Evolutionary conservation across 2,888 invertebrate species (phyloP).

Genomic region (Pedicia rivosa): DNA sequence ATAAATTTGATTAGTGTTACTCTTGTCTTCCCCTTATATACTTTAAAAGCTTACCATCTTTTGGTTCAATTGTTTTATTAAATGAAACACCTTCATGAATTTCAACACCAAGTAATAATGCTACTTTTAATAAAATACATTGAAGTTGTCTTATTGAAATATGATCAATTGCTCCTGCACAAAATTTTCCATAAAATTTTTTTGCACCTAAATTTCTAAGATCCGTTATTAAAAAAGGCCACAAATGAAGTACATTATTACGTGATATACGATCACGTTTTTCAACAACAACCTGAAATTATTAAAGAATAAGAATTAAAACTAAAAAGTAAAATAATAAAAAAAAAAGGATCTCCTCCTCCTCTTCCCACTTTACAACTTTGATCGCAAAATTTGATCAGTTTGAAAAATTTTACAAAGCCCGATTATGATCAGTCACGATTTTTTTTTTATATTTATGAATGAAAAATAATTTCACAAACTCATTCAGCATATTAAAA

Average conservation of each 20-base stretch:
- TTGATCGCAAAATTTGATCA: no score
- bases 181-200: slow-evolving; percentile 97
- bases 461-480: no score
- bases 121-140: slow-evolving; percentile 88
- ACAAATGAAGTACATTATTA: slow-evolving; percentile 94
- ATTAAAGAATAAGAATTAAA: slow-evolving; percentile 32
- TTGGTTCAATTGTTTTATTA: slow-evolving; percentile 67
- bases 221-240: slow-evolving; percentile 97
- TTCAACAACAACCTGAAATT: slow-evolving; percentile 50
- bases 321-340: slow-evolving; percentile 4
- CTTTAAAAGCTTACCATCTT: slow-evolving; percentile 23
- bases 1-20: no score
- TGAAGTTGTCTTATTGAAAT: slow-evolving; percentile 95
- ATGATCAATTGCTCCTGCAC: slow-evolving; percentile 96
- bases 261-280: slow-evolving; percentile 88
- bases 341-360: no score
- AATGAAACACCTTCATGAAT: slow-evolving; percentile 88
- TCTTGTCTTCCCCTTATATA: no score
- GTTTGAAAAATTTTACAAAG: no score
- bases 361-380: no score
- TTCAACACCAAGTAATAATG: slow-evolving; percentile 86
- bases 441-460: no score
- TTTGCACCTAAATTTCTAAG: slow-evolving; percentile 86
- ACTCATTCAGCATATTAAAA: no score
- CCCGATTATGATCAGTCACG: no score